Base-by-base conservation (phyloP, 2,797 vertebrate species). In the Scolopax rusticola region DNA sequence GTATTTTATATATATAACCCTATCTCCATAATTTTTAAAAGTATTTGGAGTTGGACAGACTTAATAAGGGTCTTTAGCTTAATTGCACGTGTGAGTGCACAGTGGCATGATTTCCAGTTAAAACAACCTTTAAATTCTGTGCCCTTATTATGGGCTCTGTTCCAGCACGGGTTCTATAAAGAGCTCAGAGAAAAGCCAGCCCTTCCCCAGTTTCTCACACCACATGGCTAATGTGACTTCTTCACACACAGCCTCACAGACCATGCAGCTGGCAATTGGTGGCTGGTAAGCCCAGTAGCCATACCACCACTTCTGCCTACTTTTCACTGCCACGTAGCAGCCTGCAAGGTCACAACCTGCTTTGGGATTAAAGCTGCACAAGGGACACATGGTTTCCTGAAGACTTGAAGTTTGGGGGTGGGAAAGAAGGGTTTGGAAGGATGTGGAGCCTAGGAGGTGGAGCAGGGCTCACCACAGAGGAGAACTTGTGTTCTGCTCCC, bases 331-430 rank as follows among this genome's bases (percentile, higher is more conserved):
- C 32, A 11, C 2, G 1, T 6, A 30, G 11, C 36, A 60, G 36
- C 27, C 61, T 40, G 9, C 11, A 38, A 41, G 23, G 70, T 57
- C 40, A 43, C 17, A 30, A 27, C 14, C 9, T 51, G 20, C 48
- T 47, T 43, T 2, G 5, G 33, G 5, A 54, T 25, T 54, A 2
- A 20, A 78, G 11, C 2, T n/a, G 14, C 30, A 36, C 40, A 51
- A 48, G 8, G 25, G 33, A 41, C 19, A 65, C 23, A 11, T 5
- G 25, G 28, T 2, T 87, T 5, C 23, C 15, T 1, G 2, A 74
- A 5, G 11, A 40, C 1, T 6, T 19, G 32, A 33, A 0, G 1
- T 19, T 3, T 8, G 4, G 2, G 11, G 8, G 8, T 9, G 13
- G 12, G 8, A 33, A 87, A 67, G 11, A 15, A 56, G 12, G 15